Base-by-base conservation (phyloP, 2,888 invertebrate genomes). In the Brachylomia viminalis region DNA sequence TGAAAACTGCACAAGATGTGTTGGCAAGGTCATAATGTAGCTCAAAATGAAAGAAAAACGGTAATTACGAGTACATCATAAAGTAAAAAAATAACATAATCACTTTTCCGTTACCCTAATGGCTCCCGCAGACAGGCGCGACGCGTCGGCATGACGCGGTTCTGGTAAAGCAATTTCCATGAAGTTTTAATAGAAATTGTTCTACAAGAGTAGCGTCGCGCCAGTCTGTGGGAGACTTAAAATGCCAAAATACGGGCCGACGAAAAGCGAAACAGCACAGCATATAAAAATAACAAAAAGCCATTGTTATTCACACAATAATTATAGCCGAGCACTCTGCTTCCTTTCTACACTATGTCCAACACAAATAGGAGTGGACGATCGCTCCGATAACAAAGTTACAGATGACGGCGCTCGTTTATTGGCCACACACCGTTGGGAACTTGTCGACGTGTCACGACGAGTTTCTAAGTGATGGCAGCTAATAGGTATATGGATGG, bases 351-450 rank as follows among this genome's bases (percentile, higher is more conserved):
- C 23, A 27, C 58, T 62, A 56, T 71, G 70, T 67, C 66, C 66
- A 65, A 56, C 59, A 23, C 64, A 69, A 33, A 76, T 73, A 49
- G 59, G 47, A 84, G 54, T 67, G 64, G 61, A 75, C 77, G 72
- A 75, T 80, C 65, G 61, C 59, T 49, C 45, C 71, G 62, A 76
- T 86, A 86, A 85, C 80, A 72, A 83, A 86, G 73, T 80, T 84
- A 77, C 56, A 33, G 38, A 45, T 33, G 64, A 59, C 66, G 58
- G 59, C 82, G 71, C 74, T 85, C 23, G 62, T 72, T 67, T 77
- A 85, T 82, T 78, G 69, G 78, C 61, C 54, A 27, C 56, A 59
- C 72, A 68, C 59, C 71, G 67, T 33, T 71, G 7, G 52, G 20
- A 58, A 77, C 70, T 77, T 52, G 68, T 56, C 70, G 59, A 77